A percentile compares a stretch with the other conserved stretches of the same genome.
These are phyloP conservation scores for Enteromius treurensis DNA, from an alignment of 2,797 vertebrate genomes.

Conservation along the genomic window DNA sequence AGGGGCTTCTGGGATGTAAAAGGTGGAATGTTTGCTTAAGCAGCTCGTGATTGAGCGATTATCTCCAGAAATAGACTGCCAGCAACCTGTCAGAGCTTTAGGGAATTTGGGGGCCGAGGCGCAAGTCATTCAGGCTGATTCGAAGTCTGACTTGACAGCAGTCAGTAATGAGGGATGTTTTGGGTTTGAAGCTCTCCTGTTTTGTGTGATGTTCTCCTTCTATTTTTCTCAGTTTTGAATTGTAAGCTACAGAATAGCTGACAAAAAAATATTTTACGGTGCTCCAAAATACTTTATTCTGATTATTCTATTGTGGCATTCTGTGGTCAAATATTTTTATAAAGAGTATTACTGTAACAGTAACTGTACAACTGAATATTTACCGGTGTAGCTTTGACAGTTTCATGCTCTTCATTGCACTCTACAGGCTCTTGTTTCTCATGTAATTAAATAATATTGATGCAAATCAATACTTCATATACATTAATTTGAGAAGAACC, in stretches of 20 bases:
- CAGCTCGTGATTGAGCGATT: conserved; percentile 56
- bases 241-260: not conserved
- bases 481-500: not conserved
- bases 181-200: not conserved
- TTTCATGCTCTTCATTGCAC: not conserved
- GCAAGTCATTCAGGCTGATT: conserved; percentile 45
- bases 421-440: not conserved
- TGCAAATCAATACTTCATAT: not conserved
- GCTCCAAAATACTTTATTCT: not conserved
- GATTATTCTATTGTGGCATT: not conserved
- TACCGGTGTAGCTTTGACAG: not conserved
- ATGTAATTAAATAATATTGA: not conserved
- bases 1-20: conserved; percentile 59
- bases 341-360: not conserved
- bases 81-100: conserved; percentile 52
- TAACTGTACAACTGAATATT: not conserved
- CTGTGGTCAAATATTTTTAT: not conserved
- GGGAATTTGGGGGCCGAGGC: conserved; percentile 56
- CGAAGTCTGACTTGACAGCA: conserved; percentile 28
- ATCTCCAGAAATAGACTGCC: conserved; percentile 65
- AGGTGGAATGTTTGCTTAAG: conserved; percentile 62
- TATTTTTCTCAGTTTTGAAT: conserved; percentile 2
- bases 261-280: not conserved
- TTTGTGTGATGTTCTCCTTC: not conserved
- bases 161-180: conserved; percentile 11